Percentiles rank a stretch among this genome's conserved stretches.
Conservation (phyloP, 2,888 invertebrate genomes). For the Drosophila subsilvestris region DNA sequence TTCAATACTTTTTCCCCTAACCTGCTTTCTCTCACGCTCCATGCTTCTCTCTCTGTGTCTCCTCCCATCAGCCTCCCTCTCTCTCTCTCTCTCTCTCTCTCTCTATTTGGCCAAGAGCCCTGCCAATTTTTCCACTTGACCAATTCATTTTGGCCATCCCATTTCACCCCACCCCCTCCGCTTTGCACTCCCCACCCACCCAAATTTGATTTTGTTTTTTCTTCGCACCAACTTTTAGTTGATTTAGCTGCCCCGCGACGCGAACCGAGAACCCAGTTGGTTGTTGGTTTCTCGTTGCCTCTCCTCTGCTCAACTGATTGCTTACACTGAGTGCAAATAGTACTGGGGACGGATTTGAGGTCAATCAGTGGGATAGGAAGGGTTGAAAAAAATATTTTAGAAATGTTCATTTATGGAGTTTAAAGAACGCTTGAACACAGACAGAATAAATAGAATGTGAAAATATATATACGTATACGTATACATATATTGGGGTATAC, state of each 20-base stretch:
- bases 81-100: background rate
- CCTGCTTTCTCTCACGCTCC: background rate
- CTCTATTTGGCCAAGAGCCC: conserved; percentile 26
- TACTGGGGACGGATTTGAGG: conserved; percentile 34
- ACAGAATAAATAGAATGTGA: background rate
- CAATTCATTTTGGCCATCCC: conserved; percentile 71
- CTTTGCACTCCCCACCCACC: conserved; percentile 19
- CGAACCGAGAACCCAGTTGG: conserved; percentile 28
- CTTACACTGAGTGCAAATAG: conserved; percentile 47
- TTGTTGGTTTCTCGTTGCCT: background rate
- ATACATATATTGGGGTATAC: background rate
- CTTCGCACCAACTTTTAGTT: conserved; percentile 77
- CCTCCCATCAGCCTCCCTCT: conserved; percentile 9
- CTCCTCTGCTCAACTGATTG: conserved; percentile 49
- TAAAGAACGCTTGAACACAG: background rate
- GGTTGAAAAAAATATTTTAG: conserved; percentile 11
- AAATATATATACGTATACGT: too few relatives aligned
- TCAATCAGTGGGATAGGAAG: conserved; percentile 32
- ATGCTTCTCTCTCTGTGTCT: conserved; percentile 31
- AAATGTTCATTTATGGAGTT: background rate
- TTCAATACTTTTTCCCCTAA: conserved; percentile 68
- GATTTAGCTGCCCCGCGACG: conserved; percentile 68
- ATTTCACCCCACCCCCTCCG: background rate
- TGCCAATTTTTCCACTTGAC: conserved; percentile 78
- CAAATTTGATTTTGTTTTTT: conserved; percentile 74